Evolutionary conservation across 2,888 invertebrate genomes (phyloP), one percentile per base, ranked within the genome.

Genomic region (Calameuta pallipes): DNA sequence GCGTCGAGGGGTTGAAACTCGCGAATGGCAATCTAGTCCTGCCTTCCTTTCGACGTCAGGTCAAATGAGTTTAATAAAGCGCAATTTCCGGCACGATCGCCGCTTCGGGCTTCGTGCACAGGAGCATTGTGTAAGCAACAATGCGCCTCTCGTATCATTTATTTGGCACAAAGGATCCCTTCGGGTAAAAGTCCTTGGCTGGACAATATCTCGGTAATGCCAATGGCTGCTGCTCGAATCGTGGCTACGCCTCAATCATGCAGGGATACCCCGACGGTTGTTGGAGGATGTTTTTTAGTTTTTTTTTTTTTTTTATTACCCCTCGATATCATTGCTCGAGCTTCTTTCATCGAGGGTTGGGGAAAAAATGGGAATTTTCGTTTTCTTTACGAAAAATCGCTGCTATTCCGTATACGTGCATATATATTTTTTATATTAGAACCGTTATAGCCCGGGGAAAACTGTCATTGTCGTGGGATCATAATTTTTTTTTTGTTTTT

Each of bases 61-160:
- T 77, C 81, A 76, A 80, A 81, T 79, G 81, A 81, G 81, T 81
- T 81, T 81, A 81, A 81, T 81, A 81, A 81, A 81, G 81, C 80
- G 79, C 81, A 81, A 81, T 81, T 81, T 81, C 81, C 81, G 80
- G 81, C 75, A 76, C 81, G 76, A 81, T 80, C 78, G 78, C 76
- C 41, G 78, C 73, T n/a, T 9, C 69, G 78, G 76, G 76, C 73
- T 76, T 73, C 75, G 74, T 76, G 76, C 80, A 75, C 75, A 71
- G 77, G 75, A 78, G 78, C 78, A 78, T 80, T 79, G 80, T 80
- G 76, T 76, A 41, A 71, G 81, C 76, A 80, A 81, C 81, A 81
- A 81, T 81, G 80, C 76, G 23, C 41, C 81, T 71, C 69, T 75
- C 71, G 79, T 82, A 75, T 80, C 82, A 80, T 81, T 80, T 80